Percentiles rank a stretch among this genome's conserved stretches.
Evolutionary conservation across 1,140 invertebrate species (phyloP).

Genomic region (Drosophila truncata): DNA sequence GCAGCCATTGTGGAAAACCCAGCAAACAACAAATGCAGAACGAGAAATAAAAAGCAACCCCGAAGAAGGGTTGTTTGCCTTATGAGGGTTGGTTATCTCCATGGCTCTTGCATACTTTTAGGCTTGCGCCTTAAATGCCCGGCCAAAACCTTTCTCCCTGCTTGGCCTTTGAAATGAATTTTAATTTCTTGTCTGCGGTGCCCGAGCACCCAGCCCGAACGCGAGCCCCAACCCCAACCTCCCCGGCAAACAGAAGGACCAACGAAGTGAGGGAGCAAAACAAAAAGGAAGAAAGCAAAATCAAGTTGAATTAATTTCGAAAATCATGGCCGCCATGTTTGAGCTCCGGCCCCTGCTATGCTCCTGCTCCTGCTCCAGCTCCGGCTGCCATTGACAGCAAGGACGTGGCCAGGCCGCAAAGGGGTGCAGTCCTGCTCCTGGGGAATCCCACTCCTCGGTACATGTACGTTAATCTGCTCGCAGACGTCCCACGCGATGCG

Average conservation of each 20-base stretch:
- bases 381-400: constrained; percentile 69
- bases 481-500: constrained; percentile 78
- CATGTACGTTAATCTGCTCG: constrained; percentile 73
- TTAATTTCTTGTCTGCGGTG: constrained; percentile 83
- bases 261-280: constrained; percentile 59
- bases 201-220: constrained; percentile 15
- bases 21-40: constrained; percentile 13
- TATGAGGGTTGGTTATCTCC: constrained; percentile 60
- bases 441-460: constrained; percentile 15
- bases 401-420: constrained; percentile 48
- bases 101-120: constrained; percentile 73
- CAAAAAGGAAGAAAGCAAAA: constrained; percentile 82
- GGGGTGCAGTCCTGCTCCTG: not conserved
- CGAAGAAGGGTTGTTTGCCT: constrained; percentile 57
- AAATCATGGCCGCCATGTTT: constrained; percentile 78
- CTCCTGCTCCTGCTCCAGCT: constrained; percentile 11
- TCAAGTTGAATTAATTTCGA: constrained; percentile 84
- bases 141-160: constrained; percentile 31
- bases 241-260: constrained; percentile 19
- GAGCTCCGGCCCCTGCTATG: constrained; percentile 2
- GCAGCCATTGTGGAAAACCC: constrained; percentile 70
- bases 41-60: constrained; percentile 47
- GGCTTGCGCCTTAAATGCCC: constrained; percentile 82
- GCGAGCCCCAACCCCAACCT: not conserved
- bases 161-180: constrained; percentile 77